Base-by-base conservation (phyloP, 2,113 vertebrate species). In the Nibea albiflora region DNA sequence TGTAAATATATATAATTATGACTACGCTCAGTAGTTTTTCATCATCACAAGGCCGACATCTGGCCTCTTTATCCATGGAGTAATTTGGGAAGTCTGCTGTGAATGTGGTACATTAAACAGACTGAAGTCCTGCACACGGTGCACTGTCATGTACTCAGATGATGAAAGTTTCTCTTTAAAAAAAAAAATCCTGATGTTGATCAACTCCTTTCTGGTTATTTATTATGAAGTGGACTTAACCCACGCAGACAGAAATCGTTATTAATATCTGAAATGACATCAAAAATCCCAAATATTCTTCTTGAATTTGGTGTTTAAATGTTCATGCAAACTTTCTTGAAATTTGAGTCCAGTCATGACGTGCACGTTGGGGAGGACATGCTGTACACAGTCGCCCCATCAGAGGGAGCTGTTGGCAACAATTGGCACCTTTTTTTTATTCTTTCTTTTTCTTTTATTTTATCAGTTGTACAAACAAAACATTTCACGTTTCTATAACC, bases 401-500 rank as follows among this genome's bases (percentile, higher is more conserved):
- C 42, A 65, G 90, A 54, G 84, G 91, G 87, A 24, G 76, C 84
- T 78, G 76, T 72, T 73, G 44, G 14, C 76, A 50, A 78, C 75
- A 83, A 60, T 68, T 73, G 42, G 81, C 80, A 76, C 74, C 81
- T 83, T n/a, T n/a, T 81, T 35, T 35, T 1, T 35, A 1, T 35
- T 9, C 8, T 6, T 6, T 31, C 3, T 31, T 31, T 6, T 7
- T 35, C 7, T 35, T 7, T 35, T 35, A n/a, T 35, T 35, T 39
- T 58, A 73, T 73, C 67, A 44, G 67, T 76, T 78, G 73, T 67
- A 60, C n/a, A 86, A 85, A 78, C 31, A 77, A 84, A 83, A 44
- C 77, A 82, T 92, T 89, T 90, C 70, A 80, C 85, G 58, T 81
- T 69, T 76, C 76, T 88, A 26, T 81, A 76, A 88, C 88, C 89